These are phyloP conservation scores for Alectoris magna DNA, from an alignment of 2,797 vertebrate species.

Conservation along the genomic window DNA sequence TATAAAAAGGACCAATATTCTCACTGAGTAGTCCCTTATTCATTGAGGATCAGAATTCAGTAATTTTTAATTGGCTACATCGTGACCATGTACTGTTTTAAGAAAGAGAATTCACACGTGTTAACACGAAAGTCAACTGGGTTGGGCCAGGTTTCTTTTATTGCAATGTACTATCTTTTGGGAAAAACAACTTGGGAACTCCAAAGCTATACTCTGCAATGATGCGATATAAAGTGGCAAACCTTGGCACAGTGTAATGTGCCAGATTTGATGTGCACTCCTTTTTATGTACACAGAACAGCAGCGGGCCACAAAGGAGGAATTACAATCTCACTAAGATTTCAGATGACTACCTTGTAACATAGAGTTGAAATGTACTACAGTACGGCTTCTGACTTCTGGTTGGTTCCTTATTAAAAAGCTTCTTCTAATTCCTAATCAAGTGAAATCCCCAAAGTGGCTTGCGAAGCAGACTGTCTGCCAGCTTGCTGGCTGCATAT, in stretches of 20 bases:
- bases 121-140: not conserved
- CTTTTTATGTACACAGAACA: not conserved
- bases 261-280: rapidly evolving
- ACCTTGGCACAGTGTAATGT: not conserved
- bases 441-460: not conserved
- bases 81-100: not conserved
- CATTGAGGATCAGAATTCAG: not conserved
- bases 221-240: not conserved
- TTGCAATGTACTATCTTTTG: not conserved
- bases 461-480: not conserved
- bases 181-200: not conserved
- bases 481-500: not conserved
- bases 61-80: not conserved
- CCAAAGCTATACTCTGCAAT: not conserved
- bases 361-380: not conserved
- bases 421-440: not conserved
- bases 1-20: not conserved
- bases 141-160: not conserved
- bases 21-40: not conserved
- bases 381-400: not conserved
- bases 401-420: not conserved
- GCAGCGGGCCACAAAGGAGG: not conserved
- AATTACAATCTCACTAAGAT: not conserved
- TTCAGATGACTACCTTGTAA: not conserved
- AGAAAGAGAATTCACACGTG: not conserved